These are phyloP conservation scores for Eumerus sabulonum DNA, from an alignment of 2,888 invertebrate species.

Conservation along the genomic window DNA sequence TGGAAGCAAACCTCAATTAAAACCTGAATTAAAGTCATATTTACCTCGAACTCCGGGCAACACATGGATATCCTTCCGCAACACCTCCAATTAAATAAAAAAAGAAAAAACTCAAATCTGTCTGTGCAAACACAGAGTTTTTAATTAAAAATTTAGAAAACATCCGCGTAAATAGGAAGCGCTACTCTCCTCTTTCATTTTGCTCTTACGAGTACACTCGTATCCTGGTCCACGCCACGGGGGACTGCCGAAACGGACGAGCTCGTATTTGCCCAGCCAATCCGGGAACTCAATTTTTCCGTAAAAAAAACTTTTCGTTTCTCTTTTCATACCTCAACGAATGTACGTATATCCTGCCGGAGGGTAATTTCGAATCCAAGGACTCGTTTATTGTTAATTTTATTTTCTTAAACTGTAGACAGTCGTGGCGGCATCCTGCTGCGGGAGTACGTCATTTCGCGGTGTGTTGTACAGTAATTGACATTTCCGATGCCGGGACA, in stretches of 20 bases:
- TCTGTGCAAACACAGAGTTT: slow-evolving; percentile 61
- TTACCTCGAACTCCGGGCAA: too few species aligned
- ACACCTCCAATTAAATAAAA: slow-evolving; percentile 1
- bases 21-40: too few species aligned
- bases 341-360: slow-evolving; percentile 29
- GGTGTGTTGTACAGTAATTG: slow-evolving; percentile 49
- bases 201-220: slow-evolving; percentile 19
- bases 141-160: slow-evolving; percentile 69
- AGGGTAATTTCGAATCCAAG: slow-evolving; percentile 35
- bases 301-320: slow-evolving; percentile 13
- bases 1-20: too few species aligned
- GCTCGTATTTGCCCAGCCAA: slow-evolving; percentile 47
- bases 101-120: slow-evolving; percentile 33
- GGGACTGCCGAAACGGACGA: slow-evolving; percentile 18
- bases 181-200: slow-evolving; percentile 8
- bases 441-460: slow-evolving; percentile 32
- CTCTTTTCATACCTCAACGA: background rate
- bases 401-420: background rate
- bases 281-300: background rate
- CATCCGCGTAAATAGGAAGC: slow-evolving; percentile 56
- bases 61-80: too few species aligned
- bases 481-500: slow-evolving; percentile 39
- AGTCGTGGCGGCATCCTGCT: slow-evolving; percentile 36
- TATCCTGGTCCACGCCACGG: slow-evolving; percentile 14
- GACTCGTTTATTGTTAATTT: slow-evolving; percentile 29